Evolutionary conservation across 2,797 vertebrate genomes (phyloP).

Genomic region (Zalophus californianus): DNA sequence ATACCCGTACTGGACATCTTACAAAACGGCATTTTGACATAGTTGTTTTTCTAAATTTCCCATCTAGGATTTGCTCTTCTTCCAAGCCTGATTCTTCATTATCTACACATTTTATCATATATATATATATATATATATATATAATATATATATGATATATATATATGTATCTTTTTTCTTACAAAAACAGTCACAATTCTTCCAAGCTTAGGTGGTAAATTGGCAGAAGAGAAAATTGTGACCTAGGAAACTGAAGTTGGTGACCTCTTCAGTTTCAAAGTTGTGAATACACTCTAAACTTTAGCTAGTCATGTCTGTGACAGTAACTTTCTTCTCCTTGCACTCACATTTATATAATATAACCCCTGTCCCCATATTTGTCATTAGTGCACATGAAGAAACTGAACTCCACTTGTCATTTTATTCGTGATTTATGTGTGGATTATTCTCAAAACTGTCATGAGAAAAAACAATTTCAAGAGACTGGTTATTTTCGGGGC

Average conservation of each 20-base stretch:
- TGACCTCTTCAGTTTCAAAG: conserved; percentile 18
- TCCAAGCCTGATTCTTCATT: neutral
- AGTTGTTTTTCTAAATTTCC: conserved; percentile 45
- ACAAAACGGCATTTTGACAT: neutral
- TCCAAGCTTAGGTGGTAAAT: neutral
- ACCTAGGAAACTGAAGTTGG: conserved; percentile 5
- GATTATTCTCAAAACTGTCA: conserved; percentile 24
- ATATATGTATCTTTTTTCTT: neutral
- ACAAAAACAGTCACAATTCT: neutral
- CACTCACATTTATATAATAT: neutral
- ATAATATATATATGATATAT: no score
- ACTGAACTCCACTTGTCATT: neutral
- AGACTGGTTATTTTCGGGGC: neutral
- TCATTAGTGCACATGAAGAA: neutral
- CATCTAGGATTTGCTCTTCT: neutral
- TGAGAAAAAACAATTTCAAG: conserved; percentile 2
- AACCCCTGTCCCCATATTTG: neutral
- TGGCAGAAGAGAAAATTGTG: conserved; percentile 19
- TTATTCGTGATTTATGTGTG: conserved; percentile 12
- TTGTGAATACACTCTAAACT: neutral
- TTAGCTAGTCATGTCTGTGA: neutral
- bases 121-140: no score
- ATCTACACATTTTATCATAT: neutral
- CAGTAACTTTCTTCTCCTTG: neutral
- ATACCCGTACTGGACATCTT: neutral